Conservation (phyloP, 2,113 vertebrate species). For the Leptocoma aspasia region DNA sequence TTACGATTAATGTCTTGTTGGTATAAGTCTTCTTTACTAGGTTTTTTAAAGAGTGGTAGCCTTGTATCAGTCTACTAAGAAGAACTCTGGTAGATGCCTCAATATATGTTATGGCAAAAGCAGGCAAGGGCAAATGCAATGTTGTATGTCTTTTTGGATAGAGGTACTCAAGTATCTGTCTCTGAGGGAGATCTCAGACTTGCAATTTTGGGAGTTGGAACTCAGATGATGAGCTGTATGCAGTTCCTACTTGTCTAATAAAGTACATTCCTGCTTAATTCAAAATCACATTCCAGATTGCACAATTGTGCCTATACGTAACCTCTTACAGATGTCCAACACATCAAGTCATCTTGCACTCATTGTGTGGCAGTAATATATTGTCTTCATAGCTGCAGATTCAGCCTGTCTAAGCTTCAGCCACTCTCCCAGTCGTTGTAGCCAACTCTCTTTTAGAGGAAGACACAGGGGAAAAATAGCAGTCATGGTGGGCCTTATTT, state of each 20-base stretch:
- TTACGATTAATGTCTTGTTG: background rate
- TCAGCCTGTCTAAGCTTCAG: background rate
- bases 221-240: background rate
- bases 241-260: background rate
- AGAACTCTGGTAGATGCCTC: background rate
- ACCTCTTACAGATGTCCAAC: background rate
- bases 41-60: background rate
- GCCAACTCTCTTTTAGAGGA: background rate
- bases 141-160: background rate
- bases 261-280: background rate
- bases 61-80: background rate
- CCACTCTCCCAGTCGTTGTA: background rate
- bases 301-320: background rate
- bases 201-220: background rate
- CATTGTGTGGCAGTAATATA: background rate
- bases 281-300: background rate
- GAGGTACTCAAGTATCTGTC: background rate
- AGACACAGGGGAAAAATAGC: background rate
- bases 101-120: background rate
- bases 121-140: background rate
- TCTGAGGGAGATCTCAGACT: background rate
- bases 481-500: background rate
- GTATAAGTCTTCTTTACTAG: background rate
- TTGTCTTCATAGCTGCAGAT: background rate
- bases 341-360: background rate